A percentile compares a stretch with the other conserved stretches of the same genome.
Conservation (phyloP, 2,888 invertebrate species). For the Chrysotoxum bicinctum region DNA sequence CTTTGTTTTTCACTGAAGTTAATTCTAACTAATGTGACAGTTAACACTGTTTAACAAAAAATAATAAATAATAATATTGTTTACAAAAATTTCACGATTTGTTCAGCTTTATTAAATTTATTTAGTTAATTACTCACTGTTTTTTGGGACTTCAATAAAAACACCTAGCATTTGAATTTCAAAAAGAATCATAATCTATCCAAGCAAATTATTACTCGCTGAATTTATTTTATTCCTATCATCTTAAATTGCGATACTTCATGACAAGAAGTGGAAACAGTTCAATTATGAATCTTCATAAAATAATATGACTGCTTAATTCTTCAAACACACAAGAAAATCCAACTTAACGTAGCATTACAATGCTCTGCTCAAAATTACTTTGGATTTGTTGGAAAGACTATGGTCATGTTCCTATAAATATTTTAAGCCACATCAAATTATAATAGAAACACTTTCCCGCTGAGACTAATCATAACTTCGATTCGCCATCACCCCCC, state of each 20-base stretch:
- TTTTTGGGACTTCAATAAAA: not conserved
- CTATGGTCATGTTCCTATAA: not conserved
- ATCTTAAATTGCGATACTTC: not conserved
- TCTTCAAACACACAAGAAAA: not conserved
- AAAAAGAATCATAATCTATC: no score
- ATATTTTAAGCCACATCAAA: not conserved
- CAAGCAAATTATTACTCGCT: not conserved
- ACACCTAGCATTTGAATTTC: fast-evolving
- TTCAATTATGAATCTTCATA: not conserved
- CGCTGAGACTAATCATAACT: conserved; percentile 57
- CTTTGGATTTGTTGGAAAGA: not conserved
- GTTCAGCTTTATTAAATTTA: no score
- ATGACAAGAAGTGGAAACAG: not conserved
- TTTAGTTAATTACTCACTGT: no score
- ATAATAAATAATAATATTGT: no score
- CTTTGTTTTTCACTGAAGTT: no score
- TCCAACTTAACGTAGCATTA: not conserved
- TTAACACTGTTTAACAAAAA: no score
- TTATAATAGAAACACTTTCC: conserved; percentile 17
- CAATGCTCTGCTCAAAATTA: not conserved
- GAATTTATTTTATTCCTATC: not conserved
- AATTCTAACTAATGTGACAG: no score
- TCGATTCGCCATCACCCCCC: conserved; percentile 9
- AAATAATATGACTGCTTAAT: not conserved
- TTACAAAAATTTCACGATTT: no score